A percentile compares a stretch with the other conserved stretches of the same genome.
Conservation (phyloP, 2,113 vertebrate genomes). For the Cettia cetti region DNA sequence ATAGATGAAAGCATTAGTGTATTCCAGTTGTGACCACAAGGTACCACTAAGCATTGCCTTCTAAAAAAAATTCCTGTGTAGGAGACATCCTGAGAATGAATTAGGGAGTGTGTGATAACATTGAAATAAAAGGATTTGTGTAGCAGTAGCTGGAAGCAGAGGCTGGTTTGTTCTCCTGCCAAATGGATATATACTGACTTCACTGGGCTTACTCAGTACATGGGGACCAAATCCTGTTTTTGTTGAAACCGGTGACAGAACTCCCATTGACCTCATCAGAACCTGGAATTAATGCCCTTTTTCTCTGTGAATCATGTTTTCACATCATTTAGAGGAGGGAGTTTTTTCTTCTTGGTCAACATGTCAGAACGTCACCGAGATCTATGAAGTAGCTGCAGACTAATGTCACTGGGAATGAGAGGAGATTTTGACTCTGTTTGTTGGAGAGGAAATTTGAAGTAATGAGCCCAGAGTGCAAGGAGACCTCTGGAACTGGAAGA, state of each 20-base stretch:
- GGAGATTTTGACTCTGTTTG: background rate
- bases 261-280: background rate
- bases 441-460: background rate
- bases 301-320: background rate
- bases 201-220: background rate
- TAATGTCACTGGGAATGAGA: background rate
- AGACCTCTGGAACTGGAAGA: background rate
- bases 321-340: background rate
- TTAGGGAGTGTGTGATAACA: background rate
- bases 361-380: fast-evolving
- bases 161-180: background rate
- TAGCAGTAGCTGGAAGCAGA: background rate
- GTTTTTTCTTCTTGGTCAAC: background rate
- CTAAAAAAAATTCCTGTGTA: background rate
- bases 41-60: background rate
- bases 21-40: background rate
- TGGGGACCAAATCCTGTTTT: background rate
- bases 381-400: background rate
- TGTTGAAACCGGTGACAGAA: background rate
- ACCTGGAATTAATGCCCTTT: background rate
- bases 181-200: background rate
- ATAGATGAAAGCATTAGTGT: background rate
- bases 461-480: background rate
- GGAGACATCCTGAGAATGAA: background rate
- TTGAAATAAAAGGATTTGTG: background rate